Percentiles rank a stretch among this genome's conserved stretches.
Evolutionary conservation across 2,888 invertebrate species (phyloP).

Genomic region (Spilarctia lutea): DNA sequence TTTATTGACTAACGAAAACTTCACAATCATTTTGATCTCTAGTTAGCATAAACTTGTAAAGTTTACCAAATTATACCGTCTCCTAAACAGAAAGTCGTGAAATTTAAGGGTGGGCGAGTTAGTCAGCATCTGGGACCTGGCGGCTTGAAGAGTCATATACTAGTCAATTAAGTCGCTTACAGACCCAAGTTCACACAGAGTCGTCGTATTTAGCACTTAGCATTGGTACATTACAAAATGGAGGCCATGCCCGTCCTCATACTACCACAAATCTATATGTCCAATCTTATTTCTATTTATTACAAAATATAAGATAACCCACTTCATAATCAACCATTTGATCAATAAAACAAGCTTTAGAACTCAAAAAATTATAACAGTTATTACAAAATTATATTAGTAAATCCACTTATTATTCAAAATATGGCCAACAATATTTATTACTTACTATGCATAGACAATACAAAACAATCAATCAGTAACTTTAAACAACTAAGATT

Average conservation of each 20-base stretch:
- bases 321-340: background rate
- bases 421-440: background rate
- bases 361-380: background rate
- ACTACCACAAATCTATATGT: too few species aligned
- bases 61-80: background rate
- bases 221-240: background rate
- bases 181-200: background rate
- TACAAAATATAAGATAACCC: background rate
- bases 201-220: background rate
- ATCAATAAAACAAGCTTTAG: background rate
- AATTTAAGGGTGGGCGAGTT: background rate
- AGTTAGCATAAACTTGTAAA: background rate
- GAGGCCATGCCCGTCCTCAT: too few species aligned
- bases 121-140: background rate
- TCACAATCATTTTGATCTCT: background rate
- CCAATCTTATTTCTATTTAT: too few species aligned
- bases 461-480: constrained; percentile 3
- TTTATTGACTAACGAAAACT: background rate
- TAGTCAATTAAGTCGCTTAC: background rate
- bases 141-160: background rate
- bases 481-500: background rate
- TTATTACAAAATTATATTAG: background rate
- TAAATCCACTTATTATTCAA: background rate
- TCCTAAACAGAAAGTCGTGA: background rate
- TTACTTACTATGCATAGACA: background rate